Evolutionary conservation across 2,113 vertebrate species (phyloP), one percentile per base, ranked within the genome.

Genomic region (Phyllostomus discolor): DNA sequence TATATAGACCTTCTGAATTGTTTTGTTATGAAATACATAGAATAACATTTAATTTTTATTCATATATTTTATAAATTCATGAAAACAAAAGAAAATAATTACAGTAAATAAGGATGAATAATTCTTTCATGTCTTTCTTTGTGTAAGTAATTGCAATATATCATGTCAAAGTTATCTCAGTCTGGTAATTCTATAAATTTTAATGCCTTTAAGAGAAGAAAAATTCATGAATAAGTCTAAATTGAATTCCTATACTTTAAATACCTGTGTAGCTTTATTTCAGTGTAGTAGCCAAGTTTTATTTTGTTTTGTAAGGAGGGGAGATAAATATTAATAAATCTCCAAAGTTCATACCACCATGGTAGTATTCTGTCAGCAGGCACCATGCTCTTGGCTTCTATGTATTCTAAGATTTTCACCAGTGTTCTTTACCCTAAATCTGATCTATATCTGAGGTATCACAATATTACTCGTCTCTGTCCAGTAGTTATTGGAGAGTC

Each of bases 31-130:
- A 80, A 80, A 78, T 94, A 67, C 24, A 9, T 76, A 89, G 75
- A 88, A 12, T 82, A 50, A 59, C 54, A n/a, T 81, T 97, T 90
- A 57, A 85, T 69, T 90, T n/a, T 52, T 86, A 52, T 33, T 93
- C n/a, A n/a, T 70, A 24, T n/a, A 33, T 85, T 93, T 95, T 90
- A 66, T 62, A 16, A 93, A 94, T 86, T 92, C 54, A 33, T 67
- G 22, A 33, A 81, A 26, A 84, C 66, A 91, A 91, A 88, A 75
- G 73, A 93, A 93, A 92, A 88, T 66, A 90, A 59, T 67, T 92
- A 1, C 6, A 69, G 28, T 67, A 78, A 87, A 48, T 84, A 92
- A 89, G 11, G 1, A 48, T 88, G 52, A 92, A 17, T 78, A 24
- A 41, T 75, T 66, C 66, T 96, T 92, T 11, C 7, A 33, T 28